phyloP scores from a whole-genome alignment of 2,797 vertebrate species.

The Gouania willdenowi region DNA sequence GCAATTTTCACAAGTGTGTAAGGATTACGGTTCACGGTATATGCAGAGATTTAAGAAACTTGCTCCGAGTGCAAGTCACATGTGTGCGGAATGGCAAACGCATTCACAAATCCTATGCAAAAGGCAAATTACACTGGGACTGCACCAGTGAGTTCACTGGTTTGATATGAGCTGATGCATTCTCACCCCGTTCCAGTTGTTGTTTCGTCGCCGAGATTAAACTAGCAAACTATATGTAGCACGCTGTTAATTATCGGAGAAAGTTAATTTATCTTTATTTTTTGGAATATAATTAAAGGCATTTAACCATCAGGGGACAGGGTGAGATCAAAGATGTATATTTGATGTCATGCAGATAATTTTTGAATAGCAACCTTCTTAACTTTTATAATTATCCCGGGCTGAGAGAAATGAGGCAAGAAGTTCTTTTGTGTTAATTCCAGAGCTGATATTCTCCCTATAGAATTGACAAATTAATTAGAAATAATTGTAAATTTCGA shows the following conservation, averaged over 20 bases:
- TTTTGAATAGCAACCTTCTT: slow-evolving; percentile 74
- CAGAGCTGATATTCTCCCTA: slow-evolving; percentile 66
- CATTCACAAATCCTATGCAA: slow-evolving; percentile 42
- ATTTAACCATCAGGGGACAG: slow-evolving; percentile 74
- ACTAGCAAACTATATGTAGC: slow-evolving; percentile 49
- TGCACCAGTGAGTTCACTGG: slow-evolving; percentile 31
- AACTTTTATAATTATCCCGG: slow-evolving; percentile 78
- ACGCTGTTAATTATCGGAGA: slow-evolving; percentile 69
- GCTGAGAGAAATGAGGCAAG: slow-evolving; percentile 65
- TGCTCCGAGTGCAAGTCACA: slow-evolving; percentile 46
- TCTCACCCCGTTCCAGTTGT: slow-evolving; percentile 39
- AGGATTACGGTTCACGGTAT: slow-evolving; percentile 54
- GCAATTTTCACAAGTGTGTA: slow-evolving; percentile 54
- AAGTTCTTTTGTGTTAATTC: slow-evolving; percentile 77
- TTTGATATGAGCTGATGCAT: slow-evolving; percentile 48
- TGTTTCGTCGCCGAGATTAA: slow-evolving; percentile 64
- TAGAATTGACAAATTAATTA: slow-evolving; percentile 77
- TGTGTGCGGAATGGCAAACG: slow-evolving; percentile 22
- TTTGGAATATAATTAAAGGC: slow-evolving; percentile 74
- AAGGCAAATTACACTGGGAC: slow-evolving; percentile 32
- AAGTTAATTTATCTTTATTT: slow-evolving; percentile 72
- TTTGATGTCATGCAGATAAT: slow-evolving; percentile 74
- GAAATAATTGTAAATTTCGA: slow-evolving; percentile 69
- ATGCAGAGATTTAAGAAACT: slow-evolving; percentile 57
- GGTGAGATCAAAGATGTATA: slow-evolving; percentile 74